These are phyloP conservation scores for Rhodeus uyekii DNA, from an alignment of 2,797 vertebrate genomes.

Conservation along the genomic window DNA sequence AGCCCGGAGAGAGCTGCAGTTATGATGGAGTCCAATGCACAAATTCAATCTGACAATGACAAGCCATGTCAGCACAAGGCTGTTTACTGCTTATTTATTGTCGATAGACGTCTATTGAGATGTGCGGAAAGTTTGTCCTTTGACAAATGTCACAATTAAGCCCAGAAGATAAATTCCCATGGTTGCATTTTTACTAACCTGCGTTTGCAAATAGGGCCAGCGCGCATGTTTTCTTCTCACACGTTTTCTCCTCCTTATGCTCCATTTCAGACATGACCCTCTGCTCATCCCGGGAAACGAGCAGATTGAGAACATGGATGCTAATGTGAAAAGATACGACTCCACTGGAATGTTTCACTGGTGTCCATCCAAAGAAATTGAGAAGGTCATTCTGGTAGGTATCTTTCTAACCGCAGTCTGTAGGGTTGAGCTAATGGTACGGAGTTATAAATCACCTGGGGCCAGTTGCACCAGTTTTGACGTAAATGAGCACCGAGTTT, in stretches of 20 bases:
- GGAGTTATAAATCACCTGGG: neutral
- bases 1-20: slow-evolving; percentile 45
- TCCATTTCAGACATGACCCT: slow-evolving; percentile 88
- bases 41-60: slow-evolving; percentile 47
- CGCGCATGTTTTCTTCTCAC: neutral
- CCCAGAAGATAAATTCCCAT: slow-evolving; percentile 12
- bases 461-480: too few relatives aligned
- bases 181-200: slow-evolving; percentile 12
- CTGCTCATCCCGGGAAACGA: slow-evolving; percentile 95
- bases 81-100: slow-evolving; percentile 48
- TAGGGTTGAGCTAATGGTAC: too few relatives aligned
- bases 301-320: slow-evolving; percentile 98
- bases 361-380: slow-evolving; percentile 96
- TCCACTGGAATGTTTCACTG: slow-evolving; percentile 99
- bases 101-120: slow-evolving; percentile 36
- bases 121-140: slow-evolving; percentile 37
- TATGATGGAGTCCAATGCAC: slow-evolving; percentile 56
- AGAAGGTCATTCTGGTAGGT: slow-evolving; percentile 98
- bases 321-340: slow-evolving; percentile 97
- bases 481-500: too few relatives aligned
- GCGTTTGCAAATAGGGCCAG: slow-evolving; percentile 17
- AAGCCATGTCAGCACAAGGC: slow-evolving; percentile 45
- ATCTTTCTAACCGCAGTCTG: neutral
- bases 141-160: slow-evolving; percentile 55
- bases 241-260: neutral